These are phyloP conservation scores for Trichechus manatus DNA, from an alignment of 2,113 vertebrate genomes.

Conservation along the genomic window DNA sequence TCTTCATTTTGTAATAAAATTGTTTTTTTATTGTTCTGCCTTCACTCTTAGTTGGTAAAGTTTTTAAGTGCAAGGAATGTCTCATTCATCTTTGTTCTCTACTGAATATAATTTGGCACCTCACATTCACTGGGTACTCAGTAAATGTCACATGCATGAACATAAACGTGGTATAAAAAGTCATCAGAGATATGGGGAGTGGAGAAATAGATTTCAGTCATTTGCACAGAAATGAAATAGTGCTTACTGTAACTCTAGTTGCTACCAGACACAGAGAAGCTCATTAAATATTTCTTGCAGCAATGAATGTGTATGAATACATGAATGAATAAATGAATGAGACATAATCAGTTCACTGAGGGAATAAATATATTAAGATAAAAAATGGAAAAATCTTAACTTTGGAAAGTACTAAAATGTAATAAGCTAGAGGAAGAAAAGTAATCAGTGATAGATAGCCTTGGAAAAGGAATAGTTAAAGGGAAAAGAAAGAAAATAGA, in stretches of 20 bases:
- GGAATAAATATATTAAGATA: neutral
- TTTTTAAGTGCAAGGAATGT: neutral
- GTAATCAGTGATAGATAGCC: neutral
- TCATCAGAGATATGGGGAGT: neutral
- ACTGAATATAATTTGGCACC: neutral
- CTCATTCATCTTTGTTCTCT: neutral
- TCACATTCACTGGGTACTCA: neutral
- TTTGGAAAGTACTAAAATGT: neutral
- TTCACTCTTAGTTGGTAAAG: neutral
- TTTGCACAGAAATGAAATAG: neutral
- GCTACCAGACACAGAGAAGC: neutral
- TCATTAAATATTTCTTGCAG: neutral
- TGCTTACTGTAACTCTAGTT: neutral
- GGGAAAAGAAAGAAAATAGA: neutral
- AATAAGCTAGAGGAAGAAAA: neutral
- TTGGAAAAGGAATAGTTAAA: neutral
- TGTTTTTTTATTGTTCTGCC: neutral
- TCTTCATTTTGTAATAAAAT: neutral
- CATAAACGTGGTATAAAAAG: neutral
- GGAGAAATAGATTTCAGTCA: constrained; percentile 17
- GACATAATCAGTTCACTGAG: neutral
- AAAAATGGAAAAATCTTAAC: neutral
- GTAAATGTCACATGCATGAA: neutral
- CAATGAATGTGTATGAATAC: neutral
- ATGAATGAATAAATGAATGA: neutral